A percentile compares a stretch with the other conserved stretches of the same genome.
phyloP scores from a whole-genome alignment of 2,113 vertebrate genomes.

The Tragelaphus imberbis region DNA sequence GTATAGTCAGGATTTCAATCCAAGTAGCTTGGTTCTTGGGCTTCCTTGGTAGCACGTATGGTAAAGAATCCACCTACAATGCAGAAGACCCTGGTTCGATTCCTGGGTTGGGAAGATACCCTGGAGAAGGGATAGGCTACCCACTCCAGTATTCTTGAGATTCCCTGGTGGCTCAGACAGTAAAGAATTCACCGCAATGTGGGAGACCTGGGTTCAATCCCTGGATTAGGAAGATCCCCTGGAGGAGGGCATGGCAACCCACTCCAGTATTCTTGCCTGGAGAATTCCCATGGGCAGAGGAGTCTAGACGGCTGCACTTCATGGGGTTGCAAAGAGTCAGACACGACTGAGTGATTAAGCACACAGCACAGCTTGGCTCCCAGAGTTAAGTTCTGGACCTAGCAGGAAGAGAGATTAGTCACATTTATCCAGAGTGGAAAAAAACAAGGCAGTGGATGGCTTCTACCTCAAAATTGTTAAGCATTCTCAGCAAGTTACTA shows the following conservation, averaged over 20 bases:
- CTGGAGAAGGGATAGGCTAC: background rate
- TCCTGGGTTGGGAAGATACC: background rate
- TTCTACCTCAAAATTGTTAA: background rate
- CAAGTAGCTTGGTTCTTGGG: background rate
- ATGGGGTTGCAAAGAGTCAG: background rate
- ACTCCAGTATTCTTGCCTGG: background rate
- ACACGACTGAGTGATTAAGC: background rate
- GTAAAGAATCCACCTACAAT: background rate
- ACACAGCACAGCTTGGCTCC: background rate
- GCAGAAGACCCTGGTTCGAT: background rate
- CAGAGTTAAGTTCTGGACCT: background rate
- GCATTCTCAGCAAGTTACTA: background rate
- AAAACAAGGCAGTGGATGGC: background rate
- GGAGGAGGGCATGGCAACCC: too few species aligned
- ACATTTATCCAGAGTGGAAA: background rate
- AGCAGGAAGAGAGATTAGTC: background rate
- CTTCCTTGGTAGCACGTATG: background rate
- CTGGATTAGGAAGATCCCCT: too few species aligned
- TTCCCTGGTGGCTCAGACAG: too few species aligned
- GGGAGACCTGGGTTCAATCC: too few species aligned
- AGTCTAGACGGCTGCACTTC: background rate
- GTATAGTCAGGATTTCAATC: background rate
- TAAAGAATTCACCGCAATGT: too few species aligned
- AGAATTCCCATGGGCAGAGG: background rate
- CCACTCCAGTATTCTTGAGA: background rate